A percentile compares a stretch with the other conserved stretches of the same genome.
Evolutionary conservation across 2,888 invertebrate genomes (phyloP).

Genomic region (Cataglyphis cursor): DNA sequence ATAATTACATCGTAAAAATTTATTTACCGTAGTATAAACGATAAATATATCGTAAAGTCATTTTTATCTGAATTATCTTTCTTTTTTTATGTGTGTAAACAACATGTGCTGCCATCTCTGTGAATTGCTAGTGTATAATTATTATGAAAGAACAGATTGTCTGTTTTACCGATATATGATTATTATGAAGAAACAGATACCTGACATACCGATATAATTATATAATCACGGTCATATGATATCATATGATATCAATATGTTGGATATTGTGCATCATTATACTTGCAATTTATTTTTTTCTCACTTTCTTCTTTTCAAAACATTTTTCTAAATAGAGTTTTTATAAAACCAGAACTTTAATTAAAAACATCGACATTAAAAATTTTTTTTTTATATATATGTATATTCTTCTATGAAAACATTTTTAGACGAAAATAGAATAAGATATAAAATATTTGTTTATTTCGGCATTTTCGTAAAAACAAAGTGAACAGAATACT

Average conservation of each 20-base stretch:
- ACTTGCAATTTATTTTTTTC: background rate
- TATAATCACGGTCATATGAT: background rate
- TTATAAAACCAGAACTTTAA: background rate
- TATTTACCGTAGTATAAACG: background rate
- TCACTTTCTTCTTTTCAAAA: background rate
- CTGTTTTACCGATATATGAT: background rate
- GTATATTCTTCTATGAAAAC: background rate
- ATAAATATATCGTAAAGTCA: background rate
- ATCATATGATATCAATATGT: background rate
- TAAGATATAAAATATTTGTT: background rate
- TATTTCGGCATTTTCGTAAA: background rate
- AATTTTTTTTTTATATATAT: background rate
- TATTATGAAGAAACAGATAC: background rate
- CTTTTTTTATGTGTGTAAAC: background rate
- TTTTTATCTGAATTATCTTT: background rate
- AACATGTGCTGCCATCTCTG: constrained; percentile 14
- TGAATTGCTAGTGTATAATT: background rate
- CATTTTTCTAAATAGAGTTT: background rate
- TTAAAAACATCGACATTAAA: background rate
- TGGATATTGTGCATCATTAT: background rate
- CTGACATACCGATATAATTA: background rate
- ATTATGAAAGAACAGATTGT: background rate
- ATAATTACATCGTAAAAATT: background rate
- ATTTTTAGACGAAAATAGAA: background rate
- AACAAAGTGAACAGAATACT: background rate